Evolutionary conservation across 2,797 vertebrate species (phyloP).

Genomic region (Hyperoplus immaculatus): DNA sequence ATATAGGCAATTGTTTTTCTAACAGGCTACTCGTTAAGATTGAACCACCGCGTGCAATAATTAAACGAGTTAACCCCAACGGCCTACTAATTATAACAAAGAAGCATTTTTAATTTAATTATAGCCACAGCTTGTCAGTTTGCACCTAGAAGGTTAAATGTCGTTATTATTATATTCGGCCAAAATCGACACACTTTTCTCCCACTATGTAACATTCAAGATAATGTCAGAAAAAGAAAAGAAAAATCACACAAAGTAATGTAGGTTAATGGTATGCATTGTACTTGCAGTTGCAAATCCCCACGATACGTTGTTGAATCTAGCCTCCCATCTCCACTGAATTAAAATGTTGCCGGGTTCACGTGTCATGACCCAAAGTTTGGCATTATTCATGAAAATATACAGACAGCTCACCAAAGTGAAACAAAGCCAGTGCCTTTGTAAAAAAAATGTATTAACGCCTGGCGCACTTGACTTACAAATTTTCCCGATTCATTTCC

Average conservation of each 20-base stretch:
- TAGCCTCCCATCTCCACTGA: slow-evolving; percentile 34
- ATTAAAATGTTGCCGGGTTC: slow-evolving; percentile 35
- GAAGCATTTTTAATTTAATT: slow-evolving; percentile 43
- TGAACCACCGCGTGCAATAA: slow-evolving; percentile 27
- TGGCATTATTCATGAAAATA: slow-evolving; percentile 24
- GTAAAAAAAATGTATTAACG: slow-evolving; percentile 43
- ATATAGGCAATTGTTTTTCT: neutral
- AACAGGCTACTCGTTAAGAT: slow-evolving; percentile 15
- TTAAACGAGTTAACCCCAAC: slow-evolving; percentile 23
- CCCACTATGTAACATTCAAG: neutral
- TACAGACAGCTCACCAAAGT: slow-evolving; percentile 4
- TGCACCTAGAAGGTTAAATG: slow-evolving; percentile 8
- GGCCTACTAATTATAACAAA: slow-evolving; percentile 45
- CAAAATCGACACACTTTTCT: slow-evolving; percentile 7
- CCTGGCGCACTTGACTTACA: slow-evolving; percentile 68
- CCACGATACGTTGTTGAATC: slow-evolving; percentile 14
- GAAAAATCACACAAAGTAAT: slow-evolving; percentile 24
- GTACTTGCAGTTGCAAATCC: slow-evolving; percentile 21
- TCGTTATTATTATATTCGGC: neutral
- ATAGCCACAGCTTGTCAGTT: slow-evolving; percentile 28
- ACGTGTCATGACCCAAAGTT: slow-evolving; percentile 36
- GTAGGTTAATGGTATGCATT: slow-evolving; percentile 42
- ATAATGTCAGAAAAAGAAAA: slow-evolving; percentile 38
- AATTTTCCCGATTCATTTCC: slow-evolving; percentile 74
- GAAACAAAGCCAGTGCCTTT: slow-evolving; percentile 36